Conservation (phyloP, 2,113 vertebrate genomes). For the Serilophus lunatus region DNA sequence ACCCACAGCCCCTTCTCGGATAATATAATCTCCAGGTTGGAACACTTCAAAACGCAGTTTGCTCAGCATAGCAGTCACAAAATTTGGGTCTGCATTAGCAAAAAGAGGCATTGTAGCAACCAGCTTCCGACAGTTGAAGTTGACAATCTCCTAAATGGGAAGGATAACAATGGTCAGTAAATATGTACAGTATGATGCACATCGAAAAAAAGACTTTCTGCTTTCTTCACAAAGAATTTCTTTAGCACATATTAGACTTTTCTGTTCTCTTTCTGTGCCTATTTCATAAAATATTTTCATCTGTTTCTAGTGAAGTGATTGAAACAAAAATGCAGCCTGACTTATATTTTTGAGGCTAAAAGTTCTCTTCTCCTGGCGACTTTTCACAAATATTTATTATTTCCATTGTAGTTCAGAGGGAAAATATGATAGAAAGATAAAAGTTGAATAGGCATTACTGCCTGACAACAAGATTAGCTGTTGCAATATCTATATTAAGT, state of each 20-base stretch:
- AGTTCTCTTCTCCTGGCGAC: not conserved
- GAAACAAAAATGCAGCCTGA: not conserved
- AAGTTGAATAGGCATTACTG: not conserved
- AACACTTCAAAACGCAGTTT: slow-evolving; percentile 97
- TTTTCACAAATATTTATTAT: not conserved
- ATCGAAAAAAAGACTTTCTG: not conserved
- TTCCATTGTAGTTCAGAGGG: not conserved
- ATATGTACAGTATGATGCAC: not conserved
- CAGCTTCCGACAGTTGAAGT: slow-evolving; percentile 96
- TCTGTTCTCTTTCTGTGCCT: not conserved
- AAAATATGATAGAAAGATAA: not conserved
- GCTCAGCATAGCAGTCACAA: slow-evolving; percentile 97
- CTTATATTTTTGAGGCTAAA: not conserved
- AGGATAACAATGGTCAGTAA: not conserved
- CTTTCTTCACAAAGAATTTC: not conserved
- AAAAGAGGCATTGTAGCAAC: slow-evolving; percentile 98
- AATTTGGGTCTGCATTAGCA: slow-evolving; percentile 97
- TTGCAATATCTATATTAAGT: not conserved
- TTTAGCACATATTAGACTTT: not conserved
- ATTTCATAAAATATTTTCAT: not conserved
- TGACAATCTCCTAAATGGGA: slow-evolving; percentile 90
- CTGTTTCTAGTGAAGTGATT: not conserved
- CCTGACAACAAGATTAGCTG: not conserved
- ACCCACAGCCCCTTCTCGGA: slow-evolving; percentile 94
- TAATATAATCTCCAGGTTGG: slow-evolving; percentile 97